These are phyloP conservation scores for Hipparchia sbordonii DNA, from an alignment of 2,888 invertebrate genomes.

Conservation along the genomic window DNA sequence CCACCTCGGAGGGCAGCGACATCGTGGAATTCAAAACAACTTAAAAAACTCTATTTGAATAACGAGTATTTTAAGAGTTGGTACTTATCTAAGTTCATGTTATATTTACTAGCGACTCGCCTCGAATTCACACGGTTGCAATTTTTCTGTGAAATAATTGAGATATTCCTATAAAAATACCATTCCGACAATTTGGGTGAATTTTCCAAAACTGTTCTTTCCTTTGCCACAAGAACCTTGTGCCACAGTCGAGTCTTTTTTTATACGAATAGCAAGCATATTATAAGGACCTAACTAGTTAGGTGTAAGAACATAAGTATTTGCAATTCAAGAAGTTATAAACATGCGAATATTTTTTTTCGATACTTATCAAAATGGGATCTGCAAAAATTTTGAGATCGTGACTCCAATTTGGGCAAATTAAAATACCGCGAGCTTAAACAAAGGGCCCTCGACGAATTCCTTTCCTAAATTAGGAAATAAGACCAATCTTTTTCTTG, in stretches of 20 bases:
- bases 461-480: conserved; percentile 6
- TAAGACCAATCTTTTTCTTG: neutral
- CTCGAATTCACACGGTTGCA: too few relatives aligned
- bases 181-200: too few relatives aligned
- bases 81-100: neutral
- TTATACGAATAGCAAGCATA: too few relatives aligned
- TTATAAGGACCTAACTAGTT: too few relatives aligned
- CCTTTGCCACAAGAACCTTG: too few relatives aligned
- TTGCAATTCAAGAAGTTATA: neutral
- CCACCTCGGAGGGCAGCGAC: neutral
- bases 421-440: conserved; percentile 11
- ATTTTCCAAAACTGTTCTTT: too few relatives aligned
- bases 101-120: too few relatives aligned
- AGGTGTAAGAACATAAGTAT: too few relatives aligned
- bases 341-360: neutral
- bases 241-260: too few relatives aligned
- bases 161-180: too few relatives aligned
- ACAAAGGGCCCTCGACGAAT: conserved; percentile 2
- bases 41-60: neutral
- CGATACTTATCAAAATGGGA: neutral
- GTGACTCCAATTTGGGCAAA: conserved; percentile 9
- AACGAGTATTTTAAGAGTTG: neutral
- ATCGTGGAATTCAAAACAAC: neutral
- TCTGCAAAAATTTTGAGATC: neutral
- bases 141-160: too few relatives aligned